Base-by-base conservation (phyloP, 2,113 vertebrate genomes). In the Candoia aspera region DNA sequence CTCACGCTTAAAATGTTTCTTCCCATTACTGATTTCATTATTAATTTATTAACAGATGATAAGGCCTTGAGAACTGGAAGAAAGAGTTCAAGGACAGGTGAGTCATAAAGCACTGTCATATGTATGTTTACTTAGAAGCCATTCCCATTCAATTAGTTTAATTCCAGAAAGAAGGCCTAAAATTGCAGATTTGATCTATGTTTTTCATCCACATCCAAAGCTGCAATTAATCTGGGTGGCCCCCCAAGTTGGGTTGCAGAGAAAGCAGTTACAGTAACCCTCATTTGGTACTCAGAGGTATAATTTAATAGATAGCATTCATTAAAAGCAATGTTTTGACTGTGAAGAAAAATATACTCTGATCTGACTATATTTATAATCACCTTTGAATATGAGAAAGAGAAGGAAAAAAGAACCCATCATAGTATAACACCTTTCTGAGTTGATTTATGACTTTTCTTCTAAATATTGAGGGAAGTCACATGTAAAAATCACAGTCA, bases 381-480 rank as follows among this genome's bases (percentile, higher is more conserved):
- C 24, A 83, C 62, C 19, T 83, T 59, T 83, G 53, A 88, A 83
- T 60, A 92, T 37, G 23, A 91, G 88, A 57, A 26, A 2, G 86
- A 21, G 8, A 0, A 90, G 73, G 73, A 93, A 93, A 90, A 54
- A 92, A 79, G 19, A 15, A n/a, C 23, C n/a, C 15, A 84, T 62
- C 90, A 3, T 15, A 83, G 11, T 5, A 46, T 11, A 33, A 21
- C 24, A 87, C n/a, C n/a, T 62, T 73, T 83, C n/a, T 8, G 23
- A 90, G 84, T 15, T 84, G 55, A 79, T 57, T 37, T 68, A 59
- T 93, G 84, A 64, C 90, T 93, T 93, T 57, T 92, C 73, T 90
- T 13, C 64, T 95, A 91, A 94, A 91, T 88, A 55, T 90, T 79
- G 59, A 57, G 89, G 29, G 49, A 90, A 59, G 88, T 88, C 93